Evolutionary conservation across 2,797 vertebrate genomes (phyloP).

Genomic region (Esox lucius): DNA sequence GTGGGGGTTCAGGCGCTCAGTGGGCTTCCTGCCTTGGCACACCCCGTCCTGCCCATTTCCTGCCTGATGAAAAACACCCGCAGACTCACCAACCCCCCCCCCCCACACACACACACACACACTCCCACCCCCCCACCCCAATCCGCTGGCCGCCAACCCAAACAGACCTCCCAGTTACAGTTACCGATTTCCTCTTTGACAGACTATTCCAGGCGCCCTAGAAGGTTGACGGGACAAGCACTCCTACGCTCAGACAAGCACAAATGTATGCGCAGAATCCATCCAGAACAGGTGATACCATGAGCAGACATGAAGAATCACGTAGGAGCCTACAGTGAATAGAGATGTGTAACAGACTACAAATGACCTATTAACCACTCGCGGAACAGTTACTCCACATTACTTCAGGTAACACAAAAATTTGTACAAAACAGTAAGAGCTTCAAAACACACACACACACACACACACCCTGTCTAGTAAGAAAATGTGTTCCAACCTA

Average conservation of each 20-base stretch:
- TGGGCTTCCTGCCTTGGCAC: slow-evolving; percentile 73
- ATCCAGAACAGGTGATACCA: too few relatives aligned
- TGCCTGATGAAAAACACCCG: slow-evolving; percentile 60
- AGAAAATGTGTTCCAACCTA: neutral
- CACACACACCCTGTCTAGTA: neutral
- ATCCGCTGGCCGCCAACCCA: slow-evolving; percentile 22
- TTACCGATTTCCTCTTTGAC: slow-evolving; percentile 15
- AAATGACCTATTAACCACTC: neutral
- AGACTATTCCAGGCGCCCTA: neutral
- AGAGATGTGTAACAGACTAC: neutral
- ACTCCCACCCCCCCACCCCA: too few relatives aligned
- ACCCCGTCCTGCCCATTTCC: slow-evolving; percentile 72
- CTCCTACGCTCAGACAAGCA: neutral
- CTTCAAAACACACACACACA: slow-evolving; percentile 1
- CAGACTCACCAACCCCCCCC: too few relatives aligned
- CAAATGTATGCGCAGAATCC: neutral
- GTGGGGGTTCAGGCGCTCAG: slow-evolving; percentile 37
- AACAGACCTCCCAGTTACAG: slow-evolving; percentile 19
- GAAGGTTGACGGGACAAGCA: neutral
- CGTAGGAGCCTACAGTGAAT: neutral
- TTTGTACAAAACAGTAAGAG: neutral
- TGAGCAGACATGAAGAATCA: too few relatives aligned
- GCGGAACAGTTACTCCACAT: neutral
- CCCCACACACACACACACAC: too few relatives aligned
- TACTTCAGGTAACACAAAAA: neutral